Conservation (phyloP, 2,113 vertebrate species). For the Nycticryphes semicollaris region DNA sequence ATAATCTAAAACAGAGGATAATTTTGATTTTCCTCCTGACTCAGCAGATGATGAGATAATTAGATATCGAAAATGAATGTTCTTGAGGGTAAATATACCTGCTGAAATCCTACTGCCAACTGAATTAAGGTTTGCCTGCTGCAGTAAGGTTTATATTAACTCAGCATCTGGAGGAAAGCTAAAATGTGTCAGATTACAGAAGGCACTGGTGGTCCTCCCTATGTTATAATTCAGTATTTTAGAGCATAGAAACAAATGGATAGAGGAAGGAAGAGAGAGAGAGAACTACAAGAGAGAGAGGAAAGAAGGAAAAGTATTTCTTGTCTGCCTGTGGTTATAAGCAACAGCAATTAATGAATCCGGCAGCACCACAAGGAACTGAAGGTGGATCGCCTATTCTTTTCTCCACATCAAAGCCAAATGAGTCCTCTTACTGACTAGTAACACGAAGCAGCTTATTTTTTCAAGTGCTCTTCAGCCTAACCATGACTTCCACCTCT, state of each 20-base stretch:
- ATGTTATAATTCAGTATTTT: neutral
- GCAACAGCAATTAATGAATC: neutral
- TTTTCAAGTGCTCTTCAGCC: conserved; percentile 14
- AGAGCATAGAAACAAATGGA: neutral
- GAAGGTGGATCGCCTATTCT: neutral
- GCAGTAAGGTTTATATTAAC: neutral
- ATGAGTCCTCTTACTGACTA: neutral
- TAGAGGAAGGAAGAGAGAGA: neutral
- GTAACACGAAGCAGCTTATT: neutral
- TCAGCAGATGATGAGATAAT: conserved; percentile 27
- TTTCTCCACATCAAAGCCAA: neutral
- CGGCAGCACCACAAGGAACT: neutral
- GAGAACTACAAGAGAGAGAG: neutral
- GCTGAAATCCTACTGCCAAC: neutral
- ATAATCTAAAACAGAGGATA: neutral
- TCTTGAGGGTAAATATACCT: conserved; percentile 35
- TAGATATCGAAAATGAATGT: conserved; percentile 6
- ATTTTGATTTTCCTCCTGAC: conserved; percentile 24
- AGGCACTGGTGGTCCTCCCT: neutral
- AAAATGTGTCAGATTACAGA: neutral
- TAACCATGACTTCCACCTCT: neutral
- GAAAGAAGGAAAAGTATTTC: neutral
- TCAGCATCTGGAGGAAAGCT: neutral
- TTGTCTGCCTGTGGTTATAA: neutral
- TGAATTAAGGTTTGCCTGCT: conserved; percentile 4